phyloP scores from a whole-genome alignment of 2,797 vertebrate species.

The Epinephelus coioides region DNA sequence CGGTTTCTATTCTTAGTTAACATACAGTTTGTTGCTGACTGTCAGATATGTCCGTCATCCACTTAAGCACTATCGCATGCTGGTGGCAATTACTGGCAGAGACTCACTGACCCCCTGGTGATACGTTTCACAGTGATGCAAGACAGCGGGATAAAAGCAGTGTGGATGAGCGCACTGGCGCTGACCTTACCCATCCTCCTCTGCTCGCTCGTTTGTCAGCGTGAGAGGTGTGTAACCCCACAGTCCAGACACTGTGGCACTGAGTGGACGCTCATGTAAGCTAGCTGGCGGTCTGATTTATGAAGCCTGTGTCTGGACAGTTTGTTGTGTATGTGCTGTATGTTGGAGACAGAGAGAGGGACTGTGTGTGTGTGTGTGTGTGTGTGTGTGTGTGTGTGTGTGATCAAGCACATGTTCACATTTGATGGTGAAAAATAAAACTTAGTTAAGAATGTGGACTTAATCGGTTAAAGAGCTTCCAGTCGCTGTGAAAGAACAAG shows the following conservation, averaged over 20 bases:
- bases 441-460: conserved; percentile 7
- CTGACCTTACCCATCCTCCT: conserved; percentile 34
- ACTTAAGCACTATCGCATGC: conserved; percentile 29
- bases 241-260: conserved; percentile 30
- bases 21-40: not conserved
- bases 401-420: conserved; percentile 1
- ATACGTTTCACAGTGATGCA: conserved; percentile 54
- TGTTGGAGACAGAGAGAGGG: not conserved
- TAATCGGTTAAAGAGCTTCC: conserved; percentile 49
- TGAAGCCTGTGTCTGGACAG: conserved; percentile 10
- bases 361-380: too few relatives aligned
- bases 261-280: conserved; percentile 37
- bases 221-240: conserved; percentile 28
- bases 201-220: conserved; percentile 25
- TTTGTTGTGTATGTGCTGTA: conserved; percentile 8
- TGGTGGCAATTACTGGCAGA: conserved; percentile 43
- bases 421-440: conserved; percentile 3
- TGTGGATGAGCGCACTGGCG: conserved; percentile 7
- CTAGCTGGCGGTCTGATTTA: conserved; percentile 50
- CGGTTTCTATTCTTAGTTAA: conserved; percentile 9
- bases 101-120: conserved; percentile 41
- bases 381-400: too few relatives aligned
- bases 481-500: conserved; percentile 33
- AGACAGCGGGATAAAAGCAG: conserved; percentile 26
- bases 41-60: conserved; percentile 33